A percentile compares a stretch with the other conserved stretches of the same genome.
These are phyloP conservation scores for Magallana ariakensis DNA, from an alignment of 1,140 invertebrate species.

Conservation along the genomic window DNA sequence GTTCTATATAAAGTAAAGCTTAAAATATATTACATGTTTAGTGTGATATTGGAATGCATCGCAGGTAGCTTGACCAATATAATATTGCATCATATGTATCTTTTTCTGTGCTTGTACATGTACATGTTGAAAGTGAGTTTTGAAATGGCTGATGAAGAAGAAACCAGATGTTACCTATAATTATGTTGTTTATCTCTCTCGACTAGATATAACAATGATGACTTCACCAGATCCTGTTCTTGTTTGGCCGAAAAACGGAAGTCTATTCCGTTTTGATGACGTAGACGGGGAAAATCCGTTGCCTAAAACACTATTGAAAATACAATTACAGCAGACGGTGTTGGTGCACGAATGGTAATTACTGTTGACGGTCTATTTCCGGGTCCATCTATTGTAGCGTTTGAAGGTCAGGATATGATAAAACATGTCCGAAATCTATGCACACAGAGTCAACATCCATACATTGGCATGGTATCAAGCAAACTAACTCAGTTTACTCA, in stretches of 20 bases:
- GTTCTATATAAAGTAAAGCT: no score
- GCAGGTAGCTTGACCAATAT: no score
- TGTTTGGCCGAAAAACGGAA: conserved; percentile 39
- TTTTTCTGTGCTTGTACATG: no score
- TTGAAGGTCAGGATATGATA: conserved; percentile 90
- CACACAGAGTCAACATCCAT: conserved; percentile 89
- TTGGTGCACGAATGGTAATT: conserved; percentile 60
- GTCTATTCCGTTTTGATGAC: conserved; percentile 56
- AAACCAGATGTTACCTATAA: no score
- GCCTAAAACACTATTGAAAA: background rate
- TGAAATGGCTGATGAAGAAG: no score
- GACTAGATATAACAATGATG: no score
- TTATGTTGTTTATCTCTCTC: no score
- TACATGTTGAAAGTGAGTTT: no score
- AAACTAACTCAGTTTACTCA: conserved; percentile 90
- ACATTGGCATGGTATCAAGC: conserved; percentile 93
- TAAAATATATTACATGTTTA: no score
- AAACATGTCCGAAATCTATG: conserved; percentile 91
- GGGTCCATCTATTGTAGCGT: conserved; percentile 84
- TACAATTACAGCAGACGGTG: conserved; percentile 69
- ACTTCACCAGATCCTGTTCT: conserved; percentile 39
- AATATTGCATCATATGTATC: no score
- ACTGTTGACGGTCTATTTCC: conserved; percentile 69
- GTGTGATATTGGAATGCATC: no score
- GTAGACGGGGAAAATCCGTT: background rate